These are phyloP conservation scores for Prolemur simus DNA, from an alignment of 2,113 vertebrate genomes.

Conservation along the genomic window DNA sequence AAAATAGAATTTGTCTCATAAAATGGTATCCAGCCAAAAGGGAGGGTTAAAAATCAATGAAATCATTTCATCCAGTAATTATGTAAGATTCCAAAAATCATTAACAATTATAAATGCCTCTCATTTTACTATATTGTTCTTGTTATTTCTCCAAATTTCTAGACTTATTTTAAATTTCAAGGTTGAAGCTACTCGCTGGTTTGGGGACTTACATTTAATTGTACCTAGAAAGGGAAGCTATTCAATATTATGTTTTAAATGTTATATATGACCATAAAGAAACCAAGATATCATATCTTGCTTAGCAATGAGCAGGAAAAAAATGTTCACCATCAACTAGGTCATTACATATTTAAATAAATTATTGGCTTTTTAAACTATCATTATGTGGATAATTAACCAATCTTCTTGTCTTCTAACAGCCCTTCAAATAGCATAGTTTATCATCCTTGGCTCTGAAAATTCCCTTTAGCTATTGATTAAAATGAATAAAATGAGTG, in stretches of 20 bases:
- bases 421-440: constrained; percentile 21
- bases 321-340: constrained; percentile 14
- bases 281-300: neutral
- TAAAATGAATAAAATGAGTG: constrained; percentile 38
- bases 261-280: neutral
- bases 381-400: constrained; percentile 54
- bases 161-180: neutral
- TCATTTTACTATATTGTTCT: neutral
- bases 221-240: neutral
- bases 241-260: neutral
- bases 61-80: neutral
- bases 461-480: constrained; percentile 34
- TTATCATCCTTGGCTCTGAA: constrained; percentile 16
- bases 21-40: neutral
- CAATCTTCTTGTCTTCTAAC: constrained; percentile 42
- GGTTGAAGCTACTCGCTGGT: neutral
- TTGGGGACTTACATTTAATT: neutral
- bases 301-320: constrained; percentile 8
- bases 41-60: neutral
- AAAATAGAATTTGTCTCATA: neutral
- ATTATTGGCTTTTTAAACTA: constrained; percentile 29
- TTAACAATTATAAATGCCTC: neutral
- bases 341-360: constrained; percentile 55
- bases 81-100: neutral
- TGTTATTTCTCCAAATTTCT: neutral